Conservation (phyloP, 1,140 invertebrate genomes). For the Apis laboriosa region DNA sequence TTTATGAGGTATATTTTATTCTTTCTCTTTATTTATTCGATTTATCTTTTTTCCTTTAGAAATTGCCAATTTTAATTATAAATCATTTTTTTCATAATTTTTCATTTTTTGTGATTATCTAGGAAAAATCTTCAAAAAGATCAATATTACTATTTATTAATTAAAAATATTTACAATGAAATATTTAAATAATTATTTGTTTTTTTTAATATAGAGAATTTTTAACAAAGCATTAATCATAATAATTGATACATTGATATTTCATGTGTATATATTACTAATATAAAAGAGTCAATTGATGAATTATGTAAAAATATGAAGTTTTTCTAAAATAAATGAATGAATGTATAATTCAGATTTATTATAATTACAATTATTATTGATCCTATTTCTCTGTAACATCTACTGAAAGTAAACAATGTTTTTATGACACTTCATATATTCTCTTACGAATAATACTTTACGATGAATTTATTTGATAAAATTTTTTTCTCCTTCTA, state of each 20-base stretch:
- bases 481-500: not conserved
- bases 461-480: not conserved
- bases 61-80: not conserved
- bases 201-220: too few relatives aligned
- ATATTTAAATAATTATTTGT: not conserved
- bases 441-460: not conserved
- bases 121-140: not conserved
- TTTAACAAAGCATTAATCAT: too few relatives aligned
- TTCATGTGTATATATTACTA: not conserved
- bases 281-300: not conserved
- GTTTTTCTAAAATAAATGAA: not conserved
- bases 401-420: slow-evolving; percentile 25
- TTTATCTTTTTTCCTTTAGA: not conserved
- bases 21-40: not conserved
- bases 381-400: not conserved
- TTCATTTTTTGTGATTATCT: not conserved
- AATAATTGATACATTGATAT: not conserved
- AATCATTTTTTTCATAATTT: not conserved
- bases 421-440: not conserved
- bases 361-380: not conserved
- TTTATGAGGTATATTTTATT: slow-evolving; percentile 20
- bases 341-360: not conserved
- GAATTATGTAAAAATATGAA: too few relatives aligned
- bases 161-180: too few relatives aligned
- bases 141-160: not conserved